These are phyloP conservation scores for Pollenia angustigena DNA, from an alignment of 2,888 invertebrate species.

Conservation along the genomic window DNA sequence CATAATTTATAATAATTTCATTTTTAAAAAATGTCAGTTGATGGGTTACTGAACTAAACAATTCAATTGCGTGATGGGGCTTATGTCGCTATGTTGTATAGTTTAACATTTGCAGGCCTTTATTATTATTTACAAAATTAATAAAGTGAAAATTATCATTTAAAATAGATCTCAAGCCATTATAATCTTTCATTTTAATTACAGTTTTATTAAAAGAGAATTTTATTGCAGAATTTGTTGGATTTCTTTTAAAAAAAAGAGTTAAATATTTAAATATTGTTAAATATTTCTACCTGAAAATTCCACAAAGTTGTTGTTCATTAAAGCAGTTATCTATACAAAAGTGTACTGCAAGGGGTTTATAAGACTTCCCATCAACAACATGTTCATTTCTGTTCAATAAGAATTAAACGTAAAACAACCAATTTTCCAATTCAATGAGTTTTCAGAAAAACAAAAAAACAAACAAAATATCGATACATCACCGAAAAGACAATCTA, in stretches of 20 bases:
- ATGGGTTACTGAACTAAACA: too few relatives aligned
- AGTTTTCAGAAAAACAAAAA: slow-evolving; percentile 31
- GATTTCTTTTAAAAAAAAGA: background rate
- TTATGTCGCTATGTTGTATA: too few relatives aligned
- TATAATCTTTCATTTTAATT: too few relatives aligned
- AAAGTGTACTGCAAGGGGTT: background rate
- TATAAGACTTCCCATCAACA: slow-evolving; percentile 36
- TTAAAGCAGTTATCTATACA: background rate
- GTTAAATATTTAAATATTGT: background rate
- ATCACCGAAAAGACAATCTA: slow-evolving; percentile 5
- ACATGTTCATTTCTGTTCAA: slow-evolving; percentile 48
- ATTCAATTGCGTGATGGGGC: too few relatives aligned
- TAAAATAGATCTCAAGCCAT: too few relatives aligned
- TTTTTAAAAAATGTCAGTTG: too few relatives aligned
- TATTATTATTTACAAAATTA: too few relatives aligned
- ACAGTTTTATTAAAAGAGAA: too few relatives aligned
- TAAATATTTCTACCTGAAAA: background rate
- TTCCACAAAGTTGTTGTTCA: background rate
- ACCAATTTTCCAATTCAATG: slow-evolving; percentile 65
- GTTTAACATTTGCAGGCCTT: too few relatives aligned
- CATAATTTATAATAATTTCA: too few relatives aligned
- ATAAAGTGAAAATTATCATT: too few relatives aligned
- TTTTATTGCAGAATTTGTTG: too few relatives aligned
- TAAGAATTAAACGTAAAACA: slow-evolving; percentile 51
- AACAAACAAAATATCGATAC: background rate